Base-by-base conservation (phyloP, 2,113 vertebrate genomes). In the Morone saxatilis region DNA sequence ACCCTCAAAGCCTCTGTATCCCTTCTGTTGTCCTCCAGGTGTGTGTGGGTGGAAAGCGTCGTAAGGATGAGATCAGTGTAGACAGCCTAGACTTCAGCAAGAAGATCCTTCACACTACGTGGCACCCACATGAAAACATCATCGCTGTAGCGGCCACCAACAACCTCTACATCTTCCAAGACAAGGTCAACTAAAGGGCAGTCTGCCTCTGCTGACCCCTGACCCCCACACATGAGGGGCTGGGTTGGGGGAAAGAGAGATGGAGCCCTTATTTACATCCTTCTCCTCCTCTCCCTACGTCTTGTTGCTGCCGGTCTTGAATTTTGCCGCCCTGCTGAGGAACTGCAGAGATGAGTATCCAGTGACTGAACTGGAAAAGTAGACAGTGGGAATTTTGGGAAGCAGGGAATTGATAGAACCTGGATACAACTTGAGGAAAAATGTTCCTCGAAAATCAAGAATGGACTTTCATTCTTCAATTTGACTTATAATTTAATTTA, bases 111-210 rank as follows among this genome's bases (percentile, higher is more conserved):
- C 98, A 99, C 86, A 99, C 97, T 20, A 97, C 97, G 86, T 99
- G 98, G 98, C 98, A 99, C 88, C 98, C 98, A 70, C 96, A 97
- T 19, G 98, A 99, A 95, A 99, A 99, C 87, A 99, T 99, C 94
- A 99, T 99, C 1, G 98, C 98, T 20, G 98, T 99, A 93, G 98
- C 97, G 41, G 98, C 97, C 89, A 99, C 97, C 85, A 99, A 99
- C 93, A 99, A 99, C 96, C 96, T 99, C 93, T 99, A 99, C 96
- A 99, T 99, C 96, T 99, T 99, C 94, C 98, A 99, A 94, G 98
- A 99, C 96, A 99, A 99, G 95, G 97, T 99, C 94, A 99, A 99
- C 94, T 99, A 98, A 96, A 88, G 92, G 66, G 81, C 73, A 54
- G 20, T 13, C 63, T 50, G 80, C 68, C 86, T 81, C 62, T 31